These are phyloP conservation scores for Boloria euphrosyne DNA, from an alignment of 2,888 invertebrate species.

Conservation along the genomic window DNA sequence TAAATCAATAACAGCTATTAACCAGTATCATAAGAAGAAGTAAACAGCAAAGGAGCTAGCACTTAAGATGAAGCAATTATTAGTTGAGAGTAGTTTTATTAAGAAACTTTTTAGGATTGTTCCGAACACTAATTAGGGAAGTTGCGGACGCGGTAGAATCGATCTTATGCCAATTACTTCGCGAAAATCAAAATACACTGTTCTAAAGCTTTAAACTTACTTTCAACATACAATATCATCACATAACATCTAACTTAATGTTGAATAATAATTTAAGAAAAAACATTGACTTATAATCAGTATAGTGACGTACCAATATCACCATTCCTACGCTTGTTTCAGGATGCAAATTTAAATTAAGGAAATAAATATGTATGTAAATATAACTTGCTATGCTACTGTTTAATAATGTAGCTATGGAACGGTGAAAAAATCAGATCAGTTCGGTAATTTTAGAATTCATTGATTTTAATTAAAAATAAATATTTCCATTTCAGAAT, in stretches of 20 bases:
- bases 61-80: slow-evolving; percentile 52
- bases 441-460: too few species aligned
- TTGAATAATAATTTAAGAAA: neutral
- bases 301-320: too few species aligned
- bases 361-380: too few species aligned
- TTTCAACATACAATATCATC: slow-evolving; percentile 1
- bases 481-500: too few species aligned
- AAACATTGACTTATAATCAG: too few species aligned
- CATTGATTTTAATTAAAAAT: too few species aligned
- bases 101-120: slow-evolving; percentile 57
- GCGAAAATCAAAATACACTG: slow-evolving; percentile 25
- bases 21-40: slow-evolving; percentile 1
- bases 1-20: neutral
- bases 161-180: slow-evolving; percentile 34
- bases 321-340: too few species aligned
- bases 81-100: slow-evolving; percentile 53
- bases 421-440: too few species aligned
- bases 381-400: too few species aligned
- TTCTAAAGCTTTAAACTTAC: slow-evolving; percentile 6
- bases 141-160: slow-evolving; percentile 41
- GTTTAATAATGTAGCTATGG: too few species aligned
- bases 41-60: slow-evolving; percentile 17
- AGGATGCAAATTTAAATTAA: too few species aligned
- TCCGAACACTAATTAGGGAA: slow-evolving; percentile 55
- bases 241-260: neutral